Evolutionary conservation across 2,797 vertebrate species (phyloP), one percentile per base, ranked within the genome.

Genomic region (Danionella dracula): DNA sequence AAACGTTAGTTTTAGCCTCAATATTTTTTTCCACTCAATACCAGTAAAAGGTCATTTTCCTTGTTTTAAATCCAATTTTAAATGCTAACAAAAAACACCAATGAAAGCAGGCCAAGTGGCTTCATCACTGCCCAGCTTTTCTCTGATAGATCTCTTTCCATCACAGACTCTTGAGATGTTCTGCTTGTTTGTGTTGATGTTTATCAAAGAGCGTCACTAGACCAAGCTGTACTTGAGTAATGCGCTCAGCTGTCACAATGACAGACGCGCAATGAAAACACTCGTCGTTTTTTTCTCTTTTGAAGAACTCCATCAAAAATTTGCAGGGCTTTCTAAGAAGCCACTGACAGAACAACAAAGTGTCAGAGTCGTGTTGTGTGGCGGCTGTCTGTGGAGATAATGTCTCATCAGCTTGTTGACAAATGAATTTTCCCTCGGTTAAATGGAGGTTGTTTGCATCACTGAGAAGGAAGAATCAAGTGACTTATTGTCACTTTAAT

Each of bases 281-380:
- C 64, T 12, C 15, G 48, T 53, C 34, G 55, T 71, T 60, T 45
- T 45, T 59, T 71, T 73, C 34, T 71, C 45, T 60, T 72, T 73
- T 81, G 79, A 81, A 89, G 82, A 38, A 48, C 37, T 72, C 54
- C 55, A 64, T 71, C 44, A 72, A 68, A 72, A 72, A 73, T 48
- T 60, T 58, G 13, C 2, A 58, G 15, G 56, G 57, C 62, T 35
- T 72, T 68, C 56, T 50, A 16, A 42, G 53, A 70, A 73, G 35
- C 29, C 37, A 20, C 6, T n/a, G 15, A 27, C 65, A 48, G 41
- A 66, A 76, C 69, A 75, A 76, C 61, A 73, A 72, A 71, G 68
- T 71, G 13, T 34, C 50, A 54, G 51, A 50, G 67, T 65, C 50
- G 16, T 66, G 62, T 70, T 49, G 13, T 67, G 62, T 63, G 72